These are phyloP conservation scores for Plodia interpunctella DNA, from an alignment of 1,140 invertebrate genomes.

Conservation along the genomic window DNA sequence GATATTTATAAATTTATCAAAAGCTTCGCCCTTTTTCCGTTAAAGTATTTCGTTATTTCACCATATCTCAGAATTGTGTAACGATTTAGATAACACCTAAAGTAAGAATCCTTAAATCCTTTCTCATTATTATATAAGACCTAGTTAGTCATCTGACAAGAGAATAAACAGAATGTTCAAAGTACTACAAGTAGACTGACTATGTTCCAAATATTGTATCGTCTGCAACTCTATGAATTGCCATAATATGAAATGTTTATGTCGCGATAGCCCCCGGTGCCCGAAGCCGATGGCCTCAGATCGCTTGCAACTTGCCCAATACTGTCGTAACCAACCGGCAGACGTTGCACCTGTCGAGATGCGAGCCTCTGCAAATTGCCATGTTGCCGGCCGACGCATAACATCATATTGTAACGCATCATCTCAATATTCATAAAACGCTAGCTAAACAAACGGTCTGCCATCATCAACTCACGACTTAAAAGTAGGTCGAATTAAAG, in stretches of 20 bases:
- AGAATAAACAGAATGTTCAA: no score
- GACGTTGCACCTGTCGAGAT: conserved; percentile 64
- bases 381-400: conserved; percentile 28
- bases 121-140: no score
- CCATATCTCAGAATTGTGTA: no score
- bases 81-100: no score
- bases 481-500: not conserved
- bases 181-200: no score
- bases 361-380: conserved; percentile 57
- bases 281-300: conserved; percentile 62
- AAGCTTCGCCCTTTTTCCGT: no score
- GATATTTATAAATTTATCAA: no score
- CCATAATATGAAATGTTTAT: conserved; percentile 66
- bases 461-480: not conserved
- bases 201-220: no score
- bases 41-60: no score
- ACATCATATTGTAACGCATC: conserved; percentile 38
- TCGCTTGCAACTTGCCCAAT: conserved; percentile 64
- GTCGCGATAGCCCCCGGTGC: conserved; percentile 57
- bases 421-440: conserved; percentile 20
- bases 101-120: not conserved
- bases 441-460: conserved; percentile 7
- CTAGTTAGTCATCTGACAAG: no score
- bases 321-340: conserved; percentile 66
- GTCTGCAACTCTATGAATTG: conserved; percentile 11